A percentile compares a stretch with the other conserved stretches of the same genome.
These are phyloP conservation scores for Cnemophilus loriae DNA, from an alignment of 2,113 vertebrate genomes.

Conservation along the genomic window DNA sequence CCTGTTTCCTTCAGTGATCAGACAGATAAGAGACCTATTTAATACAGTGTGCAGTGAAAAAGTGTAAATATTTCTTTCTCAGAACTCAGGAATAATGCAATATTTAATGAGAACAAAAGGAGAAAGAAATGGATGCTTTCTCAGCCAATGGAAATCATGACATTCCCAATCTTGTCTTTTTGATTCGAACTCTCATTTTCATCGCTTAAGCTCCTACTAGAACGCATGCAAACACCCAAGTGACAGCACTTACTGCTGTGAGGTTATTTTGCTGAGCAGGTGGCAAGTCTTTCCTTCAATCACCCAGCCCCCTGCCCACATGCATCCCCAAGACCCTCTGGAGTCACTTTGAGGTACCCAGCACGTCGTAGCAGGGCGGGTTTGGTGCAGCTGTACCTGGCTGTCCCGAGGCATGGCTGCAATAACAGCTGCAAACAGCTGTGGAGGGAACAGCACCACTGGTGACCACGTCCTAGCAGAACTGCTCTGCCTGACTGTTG, in stretches of 20 bases:
- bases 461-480: not conserved
- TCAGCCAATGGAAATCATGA: not conserved
- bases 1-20: not conserved
- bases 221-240: not conserved
- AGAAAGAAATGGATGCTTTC: not conserved
- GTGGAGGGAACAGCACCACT: not conserved
- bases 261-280: not conserved
- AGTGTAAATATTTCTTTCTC: not conserved
- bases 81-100: not conserved
- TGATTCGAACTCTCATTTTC: not conserved
- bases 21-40: not conserved
- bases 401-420: not conserved
- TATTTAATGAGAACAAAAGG: not conserved
- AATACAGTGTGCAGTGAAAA: not conserved
- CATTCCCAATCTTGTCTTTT: not conserved
- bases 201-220: not conserved
- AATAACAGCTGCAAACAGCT: not conserved
- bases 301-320: not conserved
- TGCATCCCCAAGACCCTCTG: not conserved
- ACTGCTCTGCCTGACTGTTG: not conserved
- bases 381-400: not conserved
- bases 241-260: not conserved
- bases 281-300: not conserved
- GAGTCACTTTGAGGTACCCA: not conserved
- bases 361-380: rapidly evolving